Evolutionary conservation across 2,888 invertebrate genomes (phyloP).

Genomic region (Xiphydria camelus): DNA sequence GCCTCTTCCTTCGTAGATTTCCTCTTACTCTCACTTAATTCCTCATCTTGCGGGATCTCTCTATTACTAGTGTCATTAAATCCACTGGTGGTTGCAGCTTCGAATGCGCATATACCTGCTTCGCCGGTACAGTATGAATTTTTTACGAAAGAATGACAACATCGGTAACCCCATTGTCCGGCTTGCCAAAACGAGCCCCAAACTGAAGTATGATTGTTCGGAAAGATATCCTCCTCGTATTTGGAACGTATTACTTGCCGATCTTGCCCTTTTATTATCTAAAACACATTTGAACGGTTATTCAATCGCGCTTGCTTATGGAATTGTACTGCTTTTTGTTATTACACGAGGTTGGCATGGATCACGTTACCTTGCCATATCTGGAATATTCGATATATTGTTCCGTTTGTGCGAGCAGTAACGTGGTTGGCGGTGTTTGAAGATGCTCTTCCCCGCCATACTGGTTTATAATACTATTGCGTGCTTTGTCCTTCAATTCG

Average conservation of each 20-base stretch:
- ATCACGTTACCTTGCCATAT: conserved; percentile 74
- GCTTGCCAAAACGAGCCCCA: conserved; percentile 97
- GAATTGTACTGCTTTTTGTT: too few relatives aligned
- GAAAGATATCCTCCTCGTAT: conserved; percentile 91
- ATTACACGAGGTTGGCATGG: too few relatives aligned
- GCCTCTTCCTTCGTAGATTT: conserved; percentile 15
- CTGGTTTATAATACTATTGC: conserved; percentile 82
- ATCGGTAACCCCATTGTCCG: conserved; percentile 95
- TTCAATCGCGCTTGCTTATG: background rate
- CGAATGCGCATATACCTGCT: conserved; percentile 60
- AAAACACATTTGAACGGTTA: background rate
- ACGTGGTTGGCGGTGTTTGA: conserved; percentile 82
- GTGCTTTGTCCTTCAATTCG: conserved; percentile 84
- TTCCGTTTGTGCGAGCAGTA: conserved; percentile 92
- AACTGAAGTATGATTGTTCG: conserved; percentile 91
- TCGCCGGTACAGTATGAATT: conserved; percentile 89
- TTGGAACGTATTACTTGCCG: conserved; percentile 81
- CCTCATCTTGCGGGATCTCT: background rate
- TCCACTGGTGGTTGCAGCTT: conserved; percentile 13
- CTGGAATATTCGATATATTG: conserved; percentile 94
- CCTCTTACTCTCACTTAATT: conserved; percentile 17
- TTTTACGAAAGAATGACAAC: conserved; percentile 90
- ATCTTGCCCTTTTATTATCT: conserved; percentile 79
- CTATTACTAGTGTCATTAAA: background rate
- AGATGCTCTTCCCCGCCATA: conserved; percentile 96